phyloP scores from a whole-genome alignment of 1,140 invertebrate species.

The Eueides isabella region DNA sequence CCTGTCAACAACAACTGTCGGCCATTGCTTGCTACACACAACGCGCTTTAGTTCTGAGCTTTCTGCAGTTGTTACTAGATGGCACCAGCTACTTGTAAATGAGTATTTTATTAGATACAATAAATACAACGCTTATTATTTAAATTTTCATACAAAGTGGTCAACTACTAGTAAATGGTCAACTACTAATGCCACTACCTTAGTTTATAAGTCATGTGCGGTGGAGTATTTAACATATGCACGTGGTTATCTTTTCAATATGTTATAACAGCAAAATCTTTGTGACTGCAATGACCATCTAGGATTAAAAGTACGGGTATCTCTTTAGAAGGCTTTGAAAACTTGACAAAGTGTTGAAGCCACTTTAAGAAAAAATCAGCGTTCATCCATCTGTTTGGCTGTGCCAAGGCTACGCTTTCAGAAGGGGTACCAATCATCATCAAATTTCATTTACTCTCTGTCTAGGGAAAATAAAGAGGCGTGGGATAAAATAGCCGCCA shows the following conservation, averaged over 20 bases:
- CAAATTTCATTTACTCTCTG: slow-evolving; percentile 57
- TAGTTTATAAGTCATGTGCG: slow-evolving; percentile 25
- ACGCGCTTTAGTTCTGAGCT: too few species aligned
- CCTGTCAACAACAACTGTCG: too few species aligned
- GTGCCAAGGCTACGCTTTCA: slow-evolving; percentile 52
- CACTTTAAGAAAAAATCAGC: slow-evolving; percentile 19
- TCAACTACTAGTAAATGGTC: too few species aligned
- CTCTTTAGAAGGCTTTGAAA: background rate
- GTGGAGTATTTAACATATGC: slow-evolving; percentile 24
- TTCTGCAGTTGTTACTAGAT: too few species aligned
- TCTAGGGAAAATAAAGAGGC: slow-evolving; percentile 56
- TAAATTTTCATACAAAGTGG: too few species aligned
- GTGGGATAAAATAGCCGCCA: slow-evolving; percentile 53
- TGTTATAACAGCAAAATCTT: slow-evolving; percentile 13
- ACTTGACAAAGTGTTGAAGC: slow-evolving; percentile 15
- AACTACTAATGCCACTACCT: too few species aligned
- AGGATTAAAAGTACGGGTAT: slow-evolving; percentile 21
- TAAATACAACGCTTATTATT: too few species aligned
- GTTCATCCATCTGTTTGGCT: slow-evolving; percentile 54
- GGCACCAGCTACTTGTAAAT: too few species aligned
- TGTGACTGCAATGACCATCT: slow-evolving; percentile 25
- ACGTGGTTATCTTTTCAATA: slow-evolving; percentile 21
- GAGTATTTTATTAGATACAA: too few species aligned
- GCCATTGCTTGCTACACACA: too few species aligned
- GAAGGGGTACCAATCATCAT: slow-evolving; percentile 66